Evolutionary conservation across 1,140 invertebrate genomes (phyloP).

Genomic region (Platorchestia sp.): DNA sequence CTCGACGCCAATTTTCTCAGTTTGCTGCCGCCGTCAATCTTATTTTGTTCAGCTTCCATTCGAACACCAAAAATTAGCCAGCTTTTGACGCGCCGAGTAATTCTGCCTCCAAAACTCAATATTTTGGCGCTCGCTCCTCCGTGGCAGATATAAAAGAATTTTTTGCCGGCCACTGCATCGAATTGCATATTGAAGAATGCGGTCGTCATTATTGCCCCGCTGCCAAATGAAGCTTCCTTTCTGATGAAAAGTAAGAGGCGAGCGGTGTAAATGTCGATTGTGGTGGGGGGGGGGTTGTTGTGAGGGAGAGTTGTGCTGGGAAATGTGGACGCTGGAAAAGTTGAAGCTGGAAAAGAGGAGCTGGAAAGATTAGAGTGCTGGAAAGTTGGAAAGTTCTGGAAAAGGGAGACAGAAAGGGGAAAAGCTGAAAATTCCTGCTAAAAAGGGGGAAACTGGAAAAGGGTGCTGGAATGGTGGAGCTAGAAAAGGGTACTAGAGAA

Average conservation of each 20-base stretch:
- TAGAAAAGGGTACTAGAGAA: too few relatives aligned
- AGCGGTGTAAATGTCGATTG: not conserved
- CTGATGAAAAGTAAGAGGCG: constrained; percentile 6
- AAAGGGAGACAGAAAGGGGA: too few relatives aligned
- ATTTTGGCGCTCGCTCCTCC: not conserved
- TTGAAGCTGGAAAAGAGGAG: not conserved
- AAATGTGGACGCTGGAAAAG: not conserved
- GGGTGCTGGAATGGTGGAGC: too few relatives aligned
- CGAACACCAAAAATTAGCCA: not conserved
- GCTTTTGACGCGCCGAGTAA: not conserved
- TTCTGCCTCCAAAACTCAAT: not conserved
- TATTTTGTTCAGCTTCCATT: constrained; percentile 10
- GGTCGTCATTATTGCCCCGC: not conserved
- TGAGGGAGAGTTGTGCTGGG: not conserved
- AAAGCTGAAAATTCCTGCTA: too few relatives aligned
- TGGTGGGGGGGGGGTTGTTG: too few relatives aligned
- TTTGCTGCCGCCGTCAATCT: constrained; percentile 24
- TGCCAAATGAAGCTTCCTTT: not conserved
- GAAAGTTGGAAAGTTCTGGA: too few relatives aligned
- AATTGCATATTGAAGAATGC: constrained; percentile 42
- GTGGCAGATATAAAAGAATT: not conserved
- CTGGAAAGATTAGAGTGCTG: too few relatives aligned
- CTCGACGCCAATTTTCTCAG: not conserved
- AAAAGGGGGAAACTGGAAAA: too few relatives aligned
- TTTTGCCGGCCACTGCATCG: constrained; percentile 7